Conservation (phyloP, 2,797 vertebrate species). For the Miichthys miiuy region DNA sequence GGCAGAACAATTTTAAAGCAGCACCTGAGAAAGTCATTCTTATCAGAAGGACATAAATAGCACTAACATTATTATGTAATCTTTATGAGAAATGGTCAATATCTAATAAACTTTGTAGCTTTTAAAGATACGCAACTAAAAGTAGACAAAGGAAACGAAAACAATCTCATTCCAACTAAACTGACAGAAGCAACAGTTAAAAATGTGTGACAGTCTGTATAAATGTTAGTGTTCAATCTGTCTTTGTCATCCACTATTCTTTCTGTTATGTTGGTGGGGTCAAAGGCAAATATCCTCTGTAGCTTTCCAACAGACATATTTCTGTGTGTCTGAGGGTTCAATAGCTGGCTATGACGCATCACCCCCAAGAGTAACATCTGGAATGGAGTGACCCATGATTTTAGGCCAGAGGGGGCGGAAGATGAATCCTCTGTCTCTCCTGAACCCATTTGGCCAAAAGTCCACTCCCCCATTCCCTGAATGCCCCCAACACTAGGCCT, state of each 20-base stretch:
- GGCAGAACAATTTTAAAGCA: not conserved
- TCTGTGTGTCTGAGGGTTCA: constrained; percentile 52
- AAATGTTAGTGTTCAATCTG: constrained; percentile 11
- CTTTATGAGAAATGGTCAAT: not conserved
- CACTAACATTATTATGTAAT: not conserved
- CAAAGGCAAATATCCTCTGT: constrained; percentile 52
- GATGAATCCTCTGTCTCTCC: constrained; percentile 50
- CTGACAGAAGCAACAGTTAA: not conserved
- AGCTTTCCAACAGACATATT: constrained; percentile 56
- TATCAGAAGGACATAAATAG: not conserved
- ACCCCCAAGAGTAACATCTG: constrained; percentile 75
- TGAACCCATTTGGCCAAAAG: constrained; percentile 41
- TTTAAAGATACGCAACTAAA: not conserved
- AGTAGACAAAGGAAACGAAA: not conserved
- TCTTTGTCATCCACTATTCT: constrained; percentile 2
- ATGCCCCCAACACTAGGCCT: constrained; percentile 3
- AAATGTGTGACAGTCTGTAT: not conserved
- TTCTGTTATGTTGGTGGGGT: constrained; percentile 27
- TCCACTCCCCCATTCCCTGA: constrained; percentile 3
- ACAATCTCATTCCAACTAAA: not conserved
- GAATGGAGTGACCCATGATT: constrained; percentile 73
- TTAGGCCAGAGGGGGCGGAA: constrained; percentile 43
- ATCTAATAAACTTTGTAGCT: not conserved
- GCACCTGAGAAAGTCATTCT: not conserved
- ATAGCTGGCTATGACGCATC: constrained; percentile 35